Evolutionary conservation across 2,797 vertebrate genomes (phyloP).

Genomic region (Orestias chungarensis): DNA sequence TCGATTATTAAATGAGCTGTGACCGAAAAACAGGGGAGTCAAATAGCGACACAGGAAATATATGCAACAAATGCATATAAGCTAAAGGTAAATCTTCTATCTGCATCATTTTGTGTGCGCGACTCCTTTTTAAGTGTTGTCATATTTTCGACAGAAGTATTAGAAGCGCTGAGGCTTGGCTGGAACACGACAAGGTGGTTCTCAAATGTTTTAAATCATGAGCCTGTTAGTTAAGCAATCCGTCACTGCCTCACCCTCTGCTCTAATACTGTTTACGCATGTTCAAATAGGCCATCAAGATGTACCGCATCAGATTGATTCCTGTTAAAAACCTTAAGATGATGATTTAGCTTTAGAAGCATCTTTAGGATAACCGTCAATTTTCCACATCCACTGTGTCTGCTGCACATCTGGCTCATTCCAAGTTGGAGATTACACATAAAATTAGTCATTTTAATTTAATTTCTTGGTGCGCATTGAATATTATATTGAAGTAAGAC

Average conservation of each 20-base stretch:
- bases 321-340: neutral
- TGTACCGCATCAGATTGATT: neutral
- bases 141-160: neutral
- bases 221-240: neutral
- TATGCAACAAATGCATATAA: neutral
- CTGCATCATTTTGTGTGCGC: neutral
- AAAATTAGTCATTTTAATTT: too few relatives aligned
- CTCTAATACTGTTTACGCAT: neutral
- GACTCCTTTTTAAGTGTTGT: neutral
- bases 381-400: neutral
- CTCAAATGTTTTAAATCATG: neutral
- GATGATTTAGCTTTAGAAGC: neutral
- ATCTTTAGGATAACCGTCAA: neutral
- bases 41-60: neutral
- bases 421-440: neutral
- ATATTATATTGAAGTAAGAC: neutral
- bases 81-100: neutral
- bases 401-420: neutral
- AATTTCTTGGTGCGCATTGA: neutral
- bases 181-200: neutral
- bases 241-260: slow-evolving; percentile 15
- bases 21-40: slow-evolving; percentile 3
- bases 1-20: neutral
- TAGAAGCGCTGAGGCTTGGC: neutral
- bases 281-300: neutral